Percentiles rank a stretch among this genome's conserved stretches.
Conservation (phyloP, 2,797 vertebrate genomes). For the Poeciliopsis infans region DNA sequence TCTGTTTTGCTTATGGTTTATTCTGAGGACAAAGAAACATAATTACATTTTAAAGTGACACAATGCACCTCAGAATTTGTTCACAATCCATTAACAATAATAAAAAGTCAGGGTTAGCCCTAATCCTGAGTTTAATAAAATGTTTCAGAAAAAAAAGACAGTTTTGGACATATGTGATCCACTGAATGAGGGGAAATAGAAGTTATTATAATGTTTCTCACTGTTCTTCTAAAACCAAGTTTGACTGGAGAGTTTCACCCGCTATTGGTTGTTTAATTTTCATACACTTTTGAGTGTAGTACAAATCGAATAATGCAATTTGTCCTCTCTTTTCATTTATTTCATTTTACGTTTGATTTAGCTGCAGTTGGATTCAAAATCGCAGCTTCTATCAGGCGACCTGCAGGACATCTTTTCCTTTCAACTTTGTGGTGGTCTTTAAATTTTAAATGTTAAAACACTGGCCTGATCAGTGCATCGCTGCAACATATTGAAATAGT, state of each 20-base stretch:
- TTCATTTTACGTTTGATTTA: neutral
- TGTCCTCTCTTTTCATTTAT: neutral
- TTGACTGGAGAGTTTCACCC: neutral
- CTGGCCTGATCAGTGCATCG: neutral
- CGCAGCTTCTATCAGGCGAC: neutral
- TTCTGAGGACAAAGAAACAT: neutral
- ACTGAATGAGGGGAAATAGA: neutral
- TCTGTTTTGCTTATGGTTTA: constrained; percentile 1
- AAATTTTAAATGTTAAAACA: neutral
- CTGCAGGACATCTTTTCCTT: neutral
- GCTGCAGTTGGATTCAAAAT: too few species aligned
- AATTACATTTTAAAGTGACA: neutral
- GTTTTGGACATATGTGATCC: neutral
- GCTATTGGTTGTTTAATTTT: neutral
- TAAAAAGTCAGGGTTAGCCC: too few species aligned
- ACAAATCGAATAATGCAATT: neutral
- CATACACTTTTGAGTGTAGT: too few species aligned
- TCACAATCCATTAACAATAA: too few species aligned
- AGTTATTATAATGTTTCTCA: too few species aligned
- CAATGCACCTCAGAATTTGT: neutral
- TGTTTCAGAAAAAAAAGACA: too few species aligned
- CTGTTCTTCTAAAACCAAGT: neutral
- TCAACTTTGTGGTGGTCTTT: neutral
- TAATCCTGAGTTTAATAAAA: too few species aligned
- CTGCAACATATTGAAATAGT: neutral